Base-by-base conservation (phyloP, 2,797 vertebrate species). In the Anas georgica region DNA sequence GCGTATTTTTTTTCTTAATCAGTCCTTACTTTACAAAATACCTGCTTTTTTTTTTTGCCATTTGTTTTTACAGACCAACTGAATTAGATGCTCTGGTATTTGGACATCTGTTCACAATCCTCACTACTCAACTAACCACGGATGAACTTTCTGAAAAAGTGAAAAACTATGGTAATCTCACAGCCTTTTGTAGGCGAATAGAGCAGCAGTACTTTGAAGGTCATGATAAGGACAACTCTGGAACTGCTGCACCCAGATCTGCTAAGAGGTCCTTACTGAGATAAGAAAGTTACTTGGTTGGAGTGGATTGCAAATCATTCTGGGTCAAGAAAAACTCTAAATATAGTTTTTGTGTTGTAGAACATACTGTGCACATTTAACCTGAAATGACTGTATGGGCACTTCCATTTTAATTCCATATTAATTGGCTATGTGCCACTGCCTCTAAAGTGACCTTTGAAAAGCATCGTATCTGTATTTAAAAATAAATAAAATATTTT, bases 31-130 rank as follows among this genome's bases (percentile, higher is more conserved):
- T 91, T 75, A 64, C 28, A 59, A 43, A 81, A 72, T 48, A 58
- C 21, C 46, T 91, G 2, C 23, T 63, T 74, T 6, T 91, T 80
- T 88, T 91, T 80, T 88, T 91, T 80, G 93, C 48, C 91, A n/a
- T 63, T 85, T 94, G 70, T 73, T 81, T 93, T 96, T 83, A 63
- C 97, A 98, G 98, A 98, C 98, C 98, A 95, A 99, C 98, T 97
- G 98, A 99, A 97, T 98, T 99, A 97, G 98, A 99, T 97, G 98
- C 98, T 93, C 97, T 98, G 96, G 99, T 99, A 69, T 99, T 99
- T 77, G 99, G 99, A 86, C 99, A 99, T 97, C 98, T 99, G 43
- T 99, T 99, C 97, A 99, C 99, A 83, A 99, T 99, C 82, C 98
- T 99, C 56, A 99, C 99, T 90, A 99, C 99, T 83, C 98, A 98